phyloP scores from a whole-genome alignment of 2,888 invertebrate species.

The Lucinisca nassula region DNA sequence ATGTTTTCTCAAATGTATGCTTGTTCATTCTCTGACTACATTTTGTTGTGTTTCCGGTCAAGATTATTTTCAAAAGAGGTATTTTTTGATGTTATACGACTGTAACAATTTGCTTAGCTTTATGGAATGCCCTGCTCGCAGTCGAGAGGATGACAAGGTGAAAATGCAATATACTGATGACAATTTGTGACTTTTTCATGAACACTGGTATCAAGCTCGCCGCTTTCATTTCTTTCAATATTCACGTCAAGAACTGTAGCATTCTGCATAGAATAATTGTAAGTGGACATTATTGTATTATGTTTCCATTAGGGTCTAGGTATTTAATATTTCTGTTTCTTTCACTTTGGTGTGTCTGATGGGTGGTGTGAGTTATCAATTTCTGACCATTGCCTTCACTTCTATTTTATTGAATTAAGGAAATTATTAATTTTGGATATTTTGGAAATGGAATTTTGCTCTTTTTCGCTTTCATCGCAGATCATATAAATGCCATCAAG shows the following conservation, averaged over 20 bases:
- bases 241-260: neutral
- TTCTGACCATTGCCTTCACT: too few species aligned
- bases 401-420: too few species aligned
- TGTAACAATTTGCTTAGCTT: neutral
- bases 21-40: neutral
- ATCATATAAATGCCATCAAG: neutral
- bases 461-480: neutral
- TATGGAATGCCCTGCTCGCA: neutral
- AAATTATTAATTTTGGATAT: neutral
- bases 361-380: too few species aligned
- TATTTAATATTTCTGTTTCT: too few species aligned
- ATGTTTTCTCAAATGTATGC: neutral
- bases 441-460: neutral
- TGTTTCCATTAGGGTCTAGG: neutral
- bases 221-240: neutral
- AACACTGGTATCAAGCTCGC: neutral
- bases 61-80: too few species aligned
- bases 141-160: neutral
- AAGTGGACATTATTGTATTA: neutral
- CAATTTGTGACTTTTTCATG: slow-evolving; percentile 4
- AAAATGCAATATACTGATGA: neutral
- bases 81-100: neutral
- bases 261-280: neutral
- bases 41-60: too few species aligned
- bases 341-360: too few species aligned